These are phyloP conservation scores for Temnothorax rugatulus DNA, from an alignment of 2,888 invertebrate species.

Conservation along the genomic window DNA sequence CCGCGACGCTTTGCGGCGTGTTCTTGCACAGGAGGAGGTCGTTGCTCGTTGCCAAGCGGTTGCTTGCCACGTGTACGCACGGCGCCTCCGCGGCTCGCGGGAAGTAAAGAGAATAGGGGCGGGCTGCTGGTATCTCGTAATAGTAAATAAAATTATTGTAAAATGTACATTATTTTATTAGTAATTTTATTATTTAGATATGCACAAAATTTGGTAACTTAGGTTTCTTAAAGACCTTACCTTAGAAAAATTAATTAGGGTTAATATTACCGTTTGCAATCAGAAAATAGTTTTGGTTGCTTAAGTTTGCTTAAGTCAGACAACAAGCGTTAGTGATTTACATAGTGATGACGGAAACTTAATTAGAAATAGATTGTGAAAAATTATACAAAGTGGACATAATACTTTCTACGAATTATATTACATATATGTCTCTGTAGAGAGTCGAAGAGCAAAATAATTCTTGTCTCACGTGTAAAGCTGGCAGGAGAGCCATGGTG, in stretches of 20 bases:
- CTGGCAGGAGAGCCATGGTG: not conserved
- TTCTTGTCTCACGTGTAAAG: conserved; percentile 1
- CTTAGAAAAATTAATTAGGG: not conserved
- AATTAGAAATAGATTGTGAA: not conserved
- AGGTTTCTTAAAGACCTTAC: not conserved
- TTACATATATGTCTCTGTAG: not conserved
- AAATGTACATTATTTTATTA: not conserved
- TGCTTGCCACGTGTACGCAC: conserved; percentile 60
- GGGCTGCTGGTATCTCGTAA: conserved; percentile 5
- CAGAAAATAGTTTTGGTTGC: no score
- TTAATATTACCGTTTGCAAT: not conserved
- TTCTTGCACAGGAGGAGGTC: conserved; percentile 62
- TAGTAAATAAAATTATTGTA: not conserved
- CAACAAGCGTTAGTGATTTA: not conserved
- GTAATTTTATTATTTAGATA: not conserved
- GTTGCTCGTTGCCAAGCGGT: conserved; percentile 70
- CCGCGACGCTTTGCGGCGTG: conserved; percentile 39
- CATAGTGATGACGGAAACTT: not conserved
- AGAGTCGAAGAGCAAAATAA: conserved; percentile 1
- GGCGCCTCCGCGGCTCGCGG: conserved; percentile 40
- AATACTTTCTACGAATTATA: conserved; percentile 41
- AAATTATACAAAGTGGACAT: conserved; percentile 8
- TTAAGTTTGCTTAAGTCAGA: not conserved
- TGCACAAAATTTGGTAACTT: not conserved
- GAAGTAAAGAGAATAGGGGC: conserved; percentile 50